These are phyloP conservation scores for Macrostomum cliftonense DNA, from an alignment of 2,888 invertebrate species.

Conservation along the genomic window DNA sequence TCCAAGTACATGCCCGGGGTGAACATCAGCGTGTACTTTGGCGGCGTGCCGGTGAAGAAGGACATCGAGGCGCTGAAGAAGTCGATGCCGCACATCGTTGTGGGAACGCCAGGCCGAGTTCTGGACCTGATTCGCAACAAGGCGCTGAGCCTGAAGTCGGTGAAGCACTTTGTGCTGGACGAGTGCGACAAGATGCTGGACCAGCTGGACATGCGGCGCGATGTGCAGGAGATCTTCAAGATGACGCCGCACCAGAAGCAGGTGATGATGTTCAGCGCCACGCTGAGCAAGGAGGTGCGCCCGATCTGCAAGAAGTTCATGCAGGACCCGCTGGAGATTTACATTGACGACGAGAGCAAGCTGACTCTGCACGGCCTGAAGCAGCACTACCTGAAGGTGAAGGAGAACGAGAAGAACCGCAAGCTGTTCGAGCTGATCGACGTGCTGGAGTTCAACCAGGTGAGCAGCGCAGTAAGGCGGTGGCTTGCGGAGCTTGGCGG, in stretches of 20 bases:
- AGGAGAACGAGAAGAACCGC: constrained; percentile 97
- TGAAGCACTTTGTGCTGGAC: constrained; percentile 95
- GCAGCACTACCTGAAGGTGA: constrained; percentile 94
- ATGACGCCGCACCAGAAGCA: constrained; percentile 97
- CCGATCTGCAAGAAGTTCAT: constrained; percentile 99
- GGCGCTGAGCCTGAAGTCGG: constrained; percentile 72
- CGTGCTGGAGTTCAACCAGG: constrained; percentile 95
- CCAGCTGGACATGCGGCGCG: constrained; percentile 85
- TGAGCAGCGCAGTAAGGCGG: constrained; percentile 29
- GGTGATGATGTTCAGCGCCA: constrained; percentile 99
- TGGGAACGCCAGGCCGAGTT: constrained; percentile 92
- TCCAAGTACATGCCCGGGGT: constrained; percentile 90
- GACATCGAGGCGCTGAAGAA: constrained; percentile 87
- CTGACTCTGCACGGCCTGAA: constrained; percentile 90
- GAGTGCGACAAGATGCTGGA: constrained; percentile 99
- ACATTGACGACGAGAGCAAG: constrained; percentile 97
- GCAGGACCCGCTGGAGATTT: constrained; percentile 99
- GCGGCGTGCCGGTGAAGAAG: constrained; percentile 82
- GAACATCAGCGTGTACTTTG: constrained; percentile 91
- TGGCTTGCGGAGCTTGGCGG: not conserved
- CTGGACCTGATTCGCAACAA: constrained; percentile 70
- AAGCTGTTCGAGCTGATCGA: constrained; percentile 93
- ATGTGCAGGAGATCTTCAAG: constrained; percentile 97
- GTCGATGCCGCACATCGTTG: constrained; percentile 91
- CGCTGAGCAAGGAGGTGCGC: constrained; percentile 92